These are phyloP conservation scores for Holacanthella duospinosa DNA, from an alignment of 2,888 invertebrate species.

Conservation along the genomic window DNA sequence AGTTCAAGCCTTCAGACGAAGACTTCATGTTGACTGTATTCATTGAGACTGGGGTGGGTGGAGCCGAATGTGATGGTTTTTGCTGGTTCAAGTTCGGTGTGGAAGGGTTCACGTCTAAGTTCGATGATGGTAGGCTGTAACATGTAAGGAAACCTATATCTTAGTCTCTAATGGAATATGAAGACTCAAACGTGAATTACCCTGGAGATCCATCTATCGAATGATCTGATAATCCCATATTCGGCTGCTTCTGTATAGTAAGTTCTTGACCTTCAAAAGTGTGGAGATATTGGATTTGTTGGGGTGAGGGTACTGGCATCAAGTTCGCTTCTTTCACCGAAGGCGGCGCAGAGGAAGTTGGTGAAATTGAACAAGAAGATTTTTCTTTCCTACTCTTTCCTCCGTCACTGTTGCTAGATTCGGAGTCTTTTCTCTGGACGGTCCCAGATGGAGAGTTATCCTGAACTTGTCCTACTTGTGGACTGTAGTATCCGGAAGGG, in stretches of 20 bases:
- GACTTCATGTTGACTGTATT: constrained; percentile 41
- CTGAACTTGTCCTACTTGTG: constrained; percentile 33
- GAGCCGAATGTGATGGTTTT: constrained; percentile 41
- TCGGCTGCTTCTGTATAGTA: constrained; percentile 91
- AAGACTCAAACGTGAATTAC: constrained; percentile 17
- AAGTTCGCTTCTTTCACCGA: constrained; percentile 71
- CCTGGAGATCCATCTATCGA: constrained; percentile 36
- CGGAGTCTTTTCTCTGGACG: constrained; percentile 42
- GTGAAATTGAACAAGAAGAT: constrained; percentile 38
- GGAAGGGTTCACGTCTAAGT: constrained; percentile 40
- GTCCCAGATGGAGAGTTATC: constrained; percentile 32
- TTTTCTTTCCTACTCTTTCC: constrained; percentile 38
- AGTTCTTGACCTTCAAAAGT: constrained; percentile 92
- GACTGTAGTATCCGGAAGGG: constrained; percentile 36
- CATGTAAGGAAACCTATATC: background rate
- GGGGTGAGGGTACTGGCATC: constrained; percentile 91
- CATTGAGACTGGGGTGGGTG: constrained; percentile 47
- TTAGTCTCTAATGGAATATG: background rate
- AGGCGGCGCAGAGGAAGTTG: constrained; percentile 39
- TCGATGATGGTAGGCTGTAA: constrained; percentile 40
- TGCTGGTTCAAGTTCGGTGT: constrained; percentile 39
- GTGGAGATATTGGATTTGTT: constrained; percentile 90
- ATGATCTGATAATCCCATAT: constrained; percentile 42
- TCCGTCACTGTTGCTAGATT: constrained; percentile 39
- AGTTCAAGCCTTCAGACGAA: constrained; percentile 25